phyloP scores from a whole-genome alignment of 2,797 vertebrate genomes.

The Steatocranus sp. region DNA sequence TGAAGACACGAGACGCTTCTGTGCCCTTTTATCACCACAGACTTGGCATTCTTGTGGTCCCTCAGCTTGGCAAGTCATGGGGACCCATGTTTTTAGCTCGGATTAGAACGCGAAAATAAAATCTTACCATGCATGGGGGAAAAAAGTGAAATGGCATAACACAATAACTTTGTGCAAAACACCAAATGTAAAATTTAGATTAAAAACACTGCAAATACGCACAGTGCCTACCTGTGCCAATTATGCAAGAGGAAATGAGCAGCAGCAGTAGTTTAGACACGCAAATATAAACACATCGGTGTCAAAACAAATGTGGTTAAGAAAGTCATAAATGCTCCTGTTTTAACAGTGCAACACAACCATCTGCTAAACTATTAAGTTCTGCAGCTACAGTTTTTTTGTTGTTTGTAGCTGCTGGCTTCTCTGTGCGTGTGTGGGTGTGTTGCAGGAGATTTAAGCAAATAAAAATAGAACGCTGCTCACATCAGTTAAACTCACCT shows the following conservation, averaged over 20 bases:
- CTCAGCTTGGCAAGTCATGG: conserved; percentile 84
- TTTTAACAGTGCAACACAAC: background rate
- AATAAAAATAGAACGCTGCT: background rate
- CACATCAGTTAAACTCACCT: background rate
- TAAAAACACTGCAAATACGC: background rate
- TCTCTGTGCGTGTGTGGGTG: background rate
- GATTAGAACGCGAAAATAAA: conserved; percentile 73
- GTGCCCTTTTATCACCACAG: conserved; percentile 16
- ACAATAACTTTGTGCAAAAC: background rate
- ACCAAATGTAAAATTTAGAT: background rate
- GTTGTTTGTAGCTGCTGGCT: background rate
- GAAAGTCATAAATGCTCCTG: background rate
- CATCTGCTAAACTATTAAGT: background rate
- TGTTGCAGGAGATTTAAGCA: background rate
- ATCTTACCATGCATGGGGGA: background rate
- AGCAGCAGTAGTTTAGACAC: background rate
- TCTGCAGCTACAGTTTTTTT: background rate
- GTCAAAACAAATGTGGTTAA: background rate
- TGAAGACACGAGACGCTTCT: background rate
- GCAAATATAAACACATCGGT: background rate
- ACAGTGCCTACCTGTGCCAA: background rate
- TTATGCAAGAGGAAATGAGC: background rate
- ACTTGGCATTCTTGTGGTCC: conserved; percentile 86
- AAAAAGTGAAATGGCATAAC: background rate
- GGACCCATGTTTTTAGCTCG: conserved; percentile 94